Conservation (phyloP, 37 sponge, comb jelly and placozoan genomes). For the Ianthella basta region DNA sequence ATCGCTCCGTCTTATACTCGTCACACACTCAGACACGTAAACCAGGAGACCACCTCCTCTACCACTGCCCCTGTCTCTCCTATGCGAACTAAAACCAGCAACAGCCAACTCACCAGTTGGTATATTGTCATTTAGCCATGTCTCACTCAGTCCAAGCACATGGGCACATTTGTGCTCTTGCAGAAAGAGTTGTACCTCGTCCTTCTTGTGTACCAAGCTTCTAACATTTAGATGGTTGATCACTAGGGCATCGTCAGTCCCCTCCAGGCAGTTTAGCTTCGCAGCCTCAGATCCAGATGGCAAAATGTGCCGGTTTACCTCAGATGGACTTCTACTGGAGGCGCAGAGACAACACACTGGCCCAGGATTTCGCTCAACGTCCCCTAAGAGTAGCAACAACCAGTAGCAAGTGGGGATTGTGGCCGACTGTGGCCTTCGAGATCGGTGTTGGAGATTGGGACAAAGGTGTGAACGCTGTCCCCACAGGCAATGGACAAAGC, state of each 20-base stretch:
- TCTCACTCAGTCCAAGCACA: constrained; percentile 16
- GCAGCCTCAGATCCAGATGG: too few species aligned
- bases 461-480: too few species aligned
- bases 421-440: too few species aligned
- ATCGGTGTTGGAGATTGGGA: too few species aligned
- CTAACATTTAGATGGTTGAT: constrained; percentile 9
- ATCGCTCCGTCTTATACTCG: background rate
- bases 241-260: background rate
- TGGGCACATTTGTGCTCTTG: background rate
- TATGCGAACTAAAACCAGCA: background rate
- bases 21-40: constrained; percentile 36
- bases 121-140: constrained; percentile 6
- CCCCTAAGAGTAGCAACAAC: too few species aligned
- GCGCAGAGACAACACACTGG: too few species aligned
- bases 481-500: too few species aligned
- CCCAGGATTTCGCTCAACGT: too few species aligned
- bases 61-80: constrained; percentile 14
- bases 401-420: too few species aligned
- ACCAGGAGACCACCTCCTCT: constrained; percentile 25
- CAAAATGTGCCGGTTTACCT: too few species aligned
- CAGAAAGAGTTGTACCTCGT: background rate
- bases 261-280: background rate
- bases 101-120: background rate
- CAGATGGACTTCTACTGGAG: too few species aligned
- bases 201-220: constrained; percentile 16